These are phyloP conservation scores for Ridgeia piscesae DNA, from an alignment of 1,140 invertebrate genomes.

Conservation along the genomic window DNA sequence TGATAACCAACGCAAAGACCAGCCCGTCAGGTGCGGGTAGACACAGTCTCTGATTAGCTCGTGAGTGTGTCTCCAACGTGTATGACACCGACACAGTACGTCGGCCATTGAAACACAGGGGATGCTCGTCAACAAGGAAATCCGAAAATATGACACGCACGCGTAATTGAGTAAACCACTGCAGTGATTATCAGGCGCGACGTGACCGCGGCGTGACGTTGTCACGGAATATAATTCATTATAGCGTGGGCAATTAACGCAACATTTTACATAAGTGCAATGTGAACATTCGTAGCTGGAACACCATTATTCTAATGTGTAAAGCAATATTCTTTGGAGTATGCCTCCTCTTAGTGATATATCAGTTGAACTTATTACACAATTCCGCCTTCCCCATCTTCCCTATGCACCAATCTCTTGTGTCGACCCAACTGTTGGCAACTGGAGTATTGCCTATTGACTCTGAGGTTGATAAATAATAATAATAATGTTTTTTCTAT, in stretches of 20 bases:
- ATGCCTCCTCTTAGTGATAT: too few species aligned
- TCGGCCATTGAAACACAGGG: background rate
- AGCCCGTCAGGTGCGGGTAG: background rate
- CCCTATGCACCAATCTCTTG: too few species aligned
- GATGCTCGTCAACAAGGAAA: background rate
- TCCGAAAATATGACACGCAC: background rate
- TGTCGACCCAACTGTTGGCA: too few species aligned
- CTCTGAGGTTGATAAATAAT: too few species aligned
- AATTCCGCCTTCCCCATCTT: too few species aligned
- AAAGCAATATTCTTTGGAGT: too few species aligned
- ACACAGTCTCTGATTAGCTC: background rate
- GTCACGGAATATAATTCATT: background rate
- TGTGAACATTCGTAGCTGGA: too few species aligned
- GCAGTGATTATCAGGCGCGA: background rate
- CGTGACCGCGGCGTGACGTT: background rate
- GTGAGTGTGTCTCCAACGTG: too few species aligned
- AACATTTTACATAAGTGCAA: background rate
- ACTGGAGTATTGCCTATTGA: too few species aligned
- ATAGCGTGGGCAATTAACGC: background rate
- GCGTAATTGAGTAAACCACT: background rate
- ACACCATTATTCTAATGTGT: too few species aligned
- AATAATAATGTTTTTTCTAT: too few species aligned
- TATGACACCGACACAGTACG: background rate
- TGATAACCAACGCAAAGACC: background rate
- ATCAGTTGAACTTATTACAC: too few species aligned